phyloP scores from a whole-genome alignment of 2,113 vertebrate species.

The Paraplagusia blochii region DNA sequence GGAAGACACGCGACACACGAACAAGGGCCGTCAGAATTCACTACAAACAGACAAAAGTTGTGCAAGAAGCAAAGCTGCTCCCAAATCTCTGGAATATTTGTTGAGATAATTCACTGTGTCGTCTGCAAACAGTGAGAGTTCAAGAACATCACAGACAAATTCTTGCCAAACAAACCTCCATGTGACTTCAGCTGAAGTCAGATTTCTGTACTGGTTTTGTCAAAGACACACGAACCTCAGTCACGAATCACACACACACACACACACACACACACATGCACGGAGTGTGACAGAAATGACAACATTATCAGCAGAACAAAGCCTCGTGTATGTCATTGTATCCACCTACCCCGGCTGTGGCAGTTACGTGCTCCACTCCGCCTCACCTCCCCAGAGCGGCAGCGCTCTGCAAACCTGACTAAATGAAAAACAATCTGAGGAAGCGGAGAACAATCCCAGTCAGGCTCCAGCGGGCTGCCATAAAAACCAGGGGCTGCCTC shows the following conservation, averaged over 20 bases:
- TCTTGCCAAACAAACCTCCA: no score
- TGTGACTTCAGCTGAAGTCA: no score
- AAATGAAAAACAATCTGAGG: conserved; percentile 76
- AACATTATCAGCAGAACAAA: conserved; percentile 26
- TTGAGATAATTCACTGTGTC: no score
- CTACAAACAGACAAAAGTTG: no score
- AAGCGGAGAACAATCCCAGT: conserved; percentile 75
- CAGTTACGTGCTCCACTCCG: conserved; percentile 58
- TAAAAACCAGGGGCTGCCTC: conserved; percentile 64
- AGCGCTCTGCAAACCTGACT: conserved; percentile 50
- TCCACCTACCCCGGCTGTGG: conserved; percentile 41
- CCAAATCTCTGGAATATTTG: no score
- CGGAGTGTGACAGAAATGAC: conserved; percentile 8
- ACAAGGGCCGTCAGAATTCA: no score
- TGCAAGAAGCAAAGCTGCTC: no score
- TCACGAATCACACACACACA: neutral
- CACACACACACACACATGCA: neutral
- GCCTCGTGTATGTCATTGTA: conserved; percentile 36
- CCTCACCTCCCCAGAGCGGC: conserved; percentile 59
- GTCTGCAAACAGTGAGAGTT: no score
- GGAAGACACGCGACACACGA: no score
- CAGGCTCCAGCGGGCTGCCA: conserved; percentile 74
- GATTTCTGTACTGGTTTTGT: neutral
- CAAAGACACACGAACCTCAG: conserved; percentile 6
- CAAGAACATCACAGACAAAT: no score